A percentile compares a stretch with the other conserved stretches of the same genome.
Conservation (phyloP, 2,888 invertebrate genomes). For the Andrena fulva region DNA sequence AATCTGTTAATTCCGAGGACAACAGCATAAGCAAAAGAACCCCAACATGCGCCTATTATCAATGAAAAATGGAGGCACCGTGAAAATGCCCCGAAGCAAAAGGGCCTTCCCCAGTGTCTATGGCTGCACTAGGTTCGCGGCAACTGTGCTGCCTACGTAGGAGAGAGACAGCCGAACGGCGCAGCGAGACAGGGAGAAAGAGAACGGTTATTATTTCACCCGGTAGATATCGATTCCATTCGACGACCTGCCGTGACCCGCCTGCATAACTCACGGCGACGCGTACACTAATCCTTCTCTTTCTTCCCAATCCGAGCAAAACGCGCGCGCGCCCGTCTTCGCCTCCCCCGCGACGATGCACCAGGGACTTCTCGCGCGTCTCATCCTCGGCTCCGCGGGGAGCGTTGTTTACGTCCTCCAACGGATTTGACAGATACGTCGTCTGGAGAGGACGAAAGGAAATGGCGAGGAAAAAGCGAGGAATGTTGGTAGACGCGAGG, state of each 20-base stretch:
- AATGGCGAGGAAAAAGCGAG: background rate
- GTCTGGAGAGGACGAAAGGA: background rate
- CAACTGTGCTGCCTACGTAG: conserved; percentile 22
- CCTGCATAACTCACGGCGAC: conserved; percentile 75
- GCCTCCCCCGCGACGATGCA: conserved; percentile 24
- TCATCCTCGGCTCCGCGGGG: background rate
- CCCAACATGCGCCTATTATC: conserved; percentile 37
- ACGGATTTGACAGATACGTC: conserved; percentile 43
- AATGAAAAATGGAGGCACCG: conserved; percentile 31
- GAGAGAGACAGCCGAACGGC: conserved; percentile 11
- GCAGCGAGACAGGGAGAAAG: conserved; percentile 42
- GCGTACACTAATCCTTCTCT: conserved; percentile 68
- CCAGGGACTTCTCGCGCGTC: conserved; percentile 28
- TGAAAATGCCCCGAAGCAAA: conserved; percentile 23
- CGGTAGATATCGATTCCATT: conserved; percentile 78
- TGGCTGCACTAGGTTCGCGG: conserved; percentile 21
- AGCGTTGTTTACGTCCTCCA: conserved; percentile 23
- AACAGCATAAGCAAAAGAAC: conserved; percentile 3
- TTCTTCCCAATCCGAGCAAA: conserved; percentile 30
- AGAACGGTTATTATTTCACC: conserved; percentile 72
- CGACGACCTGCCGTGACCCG: conserved; percentile 80
- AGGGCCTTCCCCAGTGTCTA: background rate
- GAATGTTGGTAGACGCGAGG: conserved; percentile 1
- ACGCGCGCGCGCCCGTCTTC: conserved; percentile 27
- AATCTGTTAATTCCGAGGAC: conserved; percentile 22